A percentile compares a stretch with the other conserved stretches of the same genome.
Evolutionary conservation across 2,888 invertebrate genomes (phyloP).

Genomic region (Fragum fragum): DNA sequence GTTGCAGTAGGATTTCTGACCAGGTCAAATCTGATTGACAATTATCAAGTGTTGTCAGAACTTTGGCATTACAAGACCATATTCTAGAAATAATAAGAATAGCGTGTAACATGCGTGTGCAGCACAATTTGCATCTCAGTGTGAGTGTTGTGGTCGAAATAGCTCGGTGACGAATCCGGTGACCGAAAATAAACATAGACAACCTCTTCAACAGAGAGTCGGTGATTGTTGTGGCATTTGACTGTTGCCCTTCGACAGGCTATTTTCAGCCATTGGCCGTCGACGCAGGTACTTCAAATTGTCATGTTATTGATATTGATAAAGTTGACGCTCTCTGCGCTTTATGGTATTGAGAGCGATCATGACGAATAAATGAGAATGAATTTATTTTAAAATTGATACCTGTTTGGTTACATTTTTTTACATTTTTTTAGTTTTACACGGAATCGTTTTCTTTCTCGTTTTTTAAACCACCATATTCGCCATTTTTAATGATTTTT

Average conservation of each 20-base stretch:
- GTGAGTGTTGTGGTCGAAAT: conserved; percentile 39
- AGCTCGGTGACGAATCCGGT: conserved; percentile 28
- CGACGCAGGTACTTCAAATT: conserved; percentile 5
- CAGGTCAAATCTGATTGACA: conserved; percentile 25
- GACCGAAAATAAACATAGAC: conserved; percentile 55
- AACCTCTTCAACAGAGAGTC: conserved; percentile 13
- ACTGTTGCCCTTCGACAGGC: conserved; percentile 15
- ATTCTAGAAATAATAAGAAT: conserved; percentile 4
- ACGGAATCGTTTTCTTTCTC: no score
- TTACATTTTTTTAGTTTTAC: no score
- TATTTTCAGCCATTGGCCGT: neutral
- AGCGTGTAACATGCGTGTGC: conserved; percentile 38
- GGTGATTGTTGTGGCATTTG: conserved; percentile 1
- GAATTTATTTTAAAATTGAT: no score
- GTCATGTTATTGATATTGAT: conserved; percentile 15
- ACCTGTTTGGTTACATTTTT: no score
- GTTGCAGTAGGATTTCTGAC: neutral
- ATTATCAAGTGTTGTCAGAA: conserved; percentile 32
- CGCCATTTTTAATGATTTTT: no score
- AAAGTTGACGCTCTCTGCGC: neutral
- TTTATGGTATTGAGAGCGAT: neutral
- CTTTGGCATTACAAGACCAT: conserved; percentile 7
- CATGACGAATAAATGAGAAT: no score
- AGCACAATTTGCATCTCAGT: conserved; percentile 20
- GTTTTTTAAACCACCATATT: no score